These are phyloP conservation scores for Xenotilapia caudafasciata DNA, from an alignment of 2,113 vertebrate species.

Conservation along the genomic window DNA sequence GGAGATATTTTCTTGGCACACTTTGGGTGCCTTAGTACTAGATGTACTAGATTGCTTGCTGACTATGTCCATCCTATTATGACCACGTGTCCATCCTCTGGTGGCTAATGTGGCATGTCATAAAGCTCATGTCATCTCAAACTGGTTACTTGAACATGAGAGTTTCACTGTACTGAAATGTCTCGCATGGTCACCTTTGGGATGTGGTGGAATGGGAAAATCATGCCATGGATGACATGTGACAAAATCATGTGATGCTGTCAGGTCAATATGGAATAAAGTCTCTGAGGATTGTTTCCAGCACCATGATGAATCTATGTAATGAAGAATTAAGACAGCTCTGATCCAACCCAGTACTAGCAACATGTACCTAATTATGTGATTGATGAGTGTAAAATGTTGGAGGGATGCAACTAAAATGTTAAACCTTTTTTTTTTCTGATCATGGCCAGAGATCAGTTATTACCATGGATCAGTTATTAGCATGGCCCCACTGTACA, in stretches of 20 bases:
- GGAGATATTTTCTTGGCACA: not conserved
- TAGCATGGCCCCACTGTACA: not conserved
- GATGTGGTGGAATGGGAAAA: not conserved
- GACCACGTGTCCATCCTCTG: not conserved
- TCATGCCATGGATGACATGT: not conserved
- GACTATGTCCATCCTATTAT: not conserved
- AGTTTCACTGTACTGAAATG: not conserved
- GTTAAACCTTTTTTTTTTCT: not conserved
- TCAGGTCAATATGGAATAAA: not conserved
- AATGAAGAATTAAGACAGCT: not conserved
- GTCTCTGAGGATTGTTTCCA: not conserved
- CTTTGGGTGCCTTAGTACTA: not conserved
- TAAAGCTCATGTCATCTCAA: not conserved
- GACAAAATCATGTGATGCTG: not conserved
- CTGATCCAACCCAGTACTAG: not conserved
- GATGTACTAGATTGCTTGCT: not conserved
- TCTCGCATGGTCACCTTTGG: not conserved
- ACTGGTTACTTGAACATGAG: not conserved
- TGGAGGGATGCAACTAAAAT: not conserved
- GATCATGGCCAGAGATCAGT: not conserved
- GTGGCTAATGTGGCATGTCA: not conserved
- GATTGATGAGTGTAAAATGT: not conserved
- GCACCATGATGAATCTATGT: not conserved
- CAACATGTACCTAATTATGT: not conserved
- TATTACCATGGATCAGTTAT: not conserved